phyloP scores from a whole-genome alignment of 2,888 invertebrate genomes.

The Fissipunctia ypsillon region DNA sequence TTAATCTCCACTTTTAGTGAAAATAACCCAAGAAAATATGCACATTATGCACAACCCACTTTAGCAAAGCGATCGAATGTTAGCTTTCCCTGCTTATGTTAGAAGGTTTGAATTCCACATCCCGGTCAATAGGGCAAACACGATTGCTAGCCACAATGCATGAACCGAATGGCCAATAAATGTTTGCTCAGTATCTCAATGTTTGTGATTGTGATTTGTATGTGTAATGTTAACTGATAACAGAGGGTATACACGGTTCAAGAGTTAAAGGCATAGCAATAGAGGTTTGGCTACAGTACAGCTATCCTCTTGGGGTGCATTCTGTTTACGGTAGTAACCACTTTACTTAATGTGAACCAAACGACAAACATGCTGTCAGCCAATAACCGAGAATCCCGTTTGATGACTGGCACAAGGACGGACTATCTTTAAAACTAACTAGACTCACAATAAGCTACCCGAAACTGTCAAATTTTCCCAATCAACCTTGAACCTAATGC shows the following conservation, averaged over 20 bases:
- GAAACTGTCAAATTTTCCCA: no score
- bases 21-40: neutral
- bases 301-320: neutral
- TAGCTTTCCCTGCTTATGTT: slow-evolving; percentile 1
- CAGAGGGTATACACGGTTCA: neutral
- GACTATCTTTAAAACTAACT: neutral
- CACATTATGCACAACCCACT: neutral
- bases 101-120: slow-evolving; percentile 21
- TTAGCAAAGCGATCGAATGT: neutral
- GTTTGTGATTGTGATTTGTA: slow-evolving; percentile 52
- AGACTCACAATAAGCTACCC: no score
- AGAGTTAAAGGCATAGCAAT: neutral
- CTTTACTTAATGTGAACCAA: slow-evolving; percentile 2
- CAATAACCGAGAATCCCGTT: neutral
- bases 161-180: slow-evolving; percentile 44
- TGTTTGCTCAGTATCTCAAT: slow-evolving; percentile 45
- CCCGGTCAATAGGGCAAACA: slow-evolving; percentile 31
- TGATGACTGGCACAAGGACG: neutral
- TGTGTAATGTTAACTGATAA: slow-evolving; percentile 48
- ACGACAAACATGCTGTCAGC: neutral
- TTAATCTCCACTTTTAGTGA: neutral
- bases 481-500: no score
- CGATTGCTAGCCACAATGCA: slow-evolving; percentile 46
- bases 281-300: neutral
- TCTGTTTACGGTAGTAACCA: neutral